Base-by-base conservation (phyloP, 2,888 invertebrate genomes). In the Strigamia transsilvanica region DNA sequence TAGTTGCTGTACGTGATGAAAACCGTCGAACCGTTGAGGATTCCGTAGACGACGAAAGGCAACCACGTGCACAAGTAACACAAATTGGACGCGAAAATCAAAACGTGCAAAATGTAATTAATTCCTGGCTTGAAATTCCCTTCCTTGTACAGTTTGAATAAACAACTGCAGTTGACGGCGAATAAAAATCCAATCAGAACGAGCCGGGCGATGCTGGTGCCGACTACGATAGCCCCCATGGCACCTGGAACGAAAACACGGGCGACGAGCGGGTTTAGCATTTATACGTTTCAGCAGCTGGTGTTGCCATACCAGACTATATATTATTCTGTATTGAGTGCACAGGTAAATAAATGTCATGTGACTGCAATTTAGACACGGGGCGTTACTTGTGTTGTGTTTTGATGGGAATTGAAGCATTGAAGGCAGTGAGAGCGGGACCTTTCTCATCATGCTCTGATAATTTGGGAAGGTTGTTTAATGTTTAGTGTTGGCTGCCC, bases 41-140 rank as follows among this genome's bases (percentile, higher is more conserved):
- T 2, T 23, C 80, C 80, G 80, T 80, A 80, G 15, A 80, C 3
- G 10, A 80, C 42, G 23, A 80, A 80, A 9, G 80, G 80, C 1
- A 80, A n/a, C 80, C 80, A 80, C 3, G 80, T 80, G 38, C 34
- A 18, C 12, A 80, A 9, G 18, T 80, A 80, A 1, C 10, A n/a
- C n/a, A 80, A 13, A 41, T 80, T 80, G 41, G 34, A 32, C 4
- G 27, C n/a, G 32, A 23, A 78, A 32, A 78, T 38, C 3, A 2
- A 38, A 5, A 13, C 32, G 32, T 21, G n/a, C 3, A 78, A 9
- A 2, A 78, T 13, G 78, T n/a, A 27, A 27, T 78, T 32, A n/a
- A 78, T 9, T 13, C 78, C 32, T 2, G 15, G 15, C 3, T 9
- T 21, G 23, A 18, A 78, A 15, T 38, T 78, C 5, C 78, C 15